Evolutionary conservation across 1,140 invertebrate species (phyloP).

Genomic region (Caenorhabditis remanei): DNA sequence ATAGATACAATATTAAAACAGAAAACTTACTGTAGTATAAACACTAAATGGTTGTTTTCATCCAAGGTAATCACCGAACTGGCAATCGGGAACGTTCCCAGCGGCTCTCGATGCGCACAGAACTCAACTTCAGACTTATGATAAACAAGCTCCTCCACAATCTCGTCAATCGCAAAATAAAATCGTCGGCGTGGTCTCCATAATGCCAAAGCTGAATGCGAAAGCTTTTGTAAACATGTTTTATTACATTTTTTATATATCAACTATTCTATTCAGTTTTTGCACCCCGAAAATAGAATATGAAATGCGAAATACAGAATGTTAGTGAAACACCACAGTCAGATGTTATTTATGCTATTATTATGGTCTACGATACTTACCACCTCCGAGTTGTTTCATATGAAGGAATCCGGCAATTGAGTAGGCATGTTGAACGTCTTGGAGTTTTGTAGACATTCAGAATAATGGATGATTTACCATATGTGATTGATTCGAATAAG

Average conservation of each 20-base stretch:
- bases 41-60: slow-evolving; percentile 69
- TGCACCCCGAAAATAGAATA: slow-evolving; percentile 15
- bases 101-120: slow-evolving; percentile 61
- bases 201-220: slow-evolving; percentile 71
- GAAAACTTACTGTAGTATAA: slow-evolving; percentile 74
- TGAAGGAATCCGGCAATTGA: slow-evolving; percentile 46
- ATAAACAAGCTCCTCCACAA: slow-evolving; percentile 70
- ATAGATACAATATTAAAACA: no score
- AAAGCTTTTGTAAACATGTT: neutral
- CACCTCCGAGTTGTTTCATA: slow-evolving; percentile 57
- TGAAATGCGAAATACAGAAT: no score
- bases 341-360: neutral
- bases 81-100: slow-evolving; percentile 67
- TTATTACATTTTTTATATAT: slow-evolving; percentile 16
- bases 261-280: neutral
- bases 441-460: neutral
- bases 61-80: slow-evolving; percentile 58
- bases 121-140: slow-evolving; percentile 71
- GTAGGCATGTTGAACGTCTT: slow-evolving; percentile 44
- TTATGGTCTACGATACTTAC: slow-evolving; percentile 8
- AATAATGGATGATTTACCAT: neutral
- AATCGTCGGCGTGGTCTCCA: slow-evolving; percentile 69
- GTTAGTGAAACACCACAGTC: no score
- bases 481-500: neutral
- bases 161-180: slow-evolving; percentile 74